Conservation (phyloP, 2,888 invertebrate species). For the Chesias legatella region DNA sequence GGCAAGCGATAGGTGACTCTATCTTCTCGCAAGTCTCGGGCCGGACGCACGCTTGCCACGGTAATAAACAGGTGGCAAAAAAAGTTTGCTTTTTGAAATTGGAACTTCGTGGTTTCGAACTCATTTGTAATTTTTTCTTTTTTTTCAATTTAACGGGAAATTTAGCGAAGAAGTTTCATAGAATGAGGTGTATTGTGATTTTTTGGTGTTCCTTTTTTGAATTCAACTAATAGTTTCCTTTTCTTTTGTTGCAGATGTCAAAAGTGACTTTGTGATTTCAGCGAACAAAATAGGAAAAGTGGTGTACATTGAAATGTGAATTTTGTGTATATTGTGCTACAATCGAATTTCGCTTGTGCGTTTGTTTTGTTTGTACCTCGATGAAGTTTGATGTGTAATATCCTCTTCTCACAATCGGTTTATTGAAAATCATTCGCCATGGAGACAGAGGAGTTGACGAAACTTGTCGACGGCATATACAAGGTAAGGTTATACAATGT, state of each 20-base stretch:
- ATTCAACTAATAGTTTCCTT: conserved; percentile 23
- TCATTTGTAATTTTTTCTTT: neutral
- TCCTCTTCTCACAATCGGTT: conserved; percentile 48
- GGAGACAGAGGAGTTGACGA: conserved; percentile 95
- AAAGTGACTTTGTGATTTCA: conserved; percentile 59
- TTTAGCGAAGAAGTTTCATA: too few species aligned
- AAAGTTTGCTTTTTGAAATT: conserved; percentile 16
- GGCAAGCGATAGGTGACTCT: conserved; percentile 57
- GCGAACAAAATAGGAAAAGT: conserved; percentile 39
- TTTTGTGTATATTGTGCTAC: conserved; percentile 65
- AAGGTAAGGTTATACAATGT: too few species aligned
- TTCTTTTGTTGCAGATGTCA: conserved; percentile 75
- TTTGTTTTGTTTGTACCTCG: conserved; percentile 48
- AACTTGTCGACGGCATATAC: conserved; percentile 94
- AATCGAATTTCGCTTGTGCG: conserved; percentile 56
- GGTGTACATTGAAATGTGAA: conserved; percentile 72
- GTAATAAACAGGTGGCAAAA: conserved; percentile 46
- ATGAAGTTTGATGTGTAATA: conserved; percentile 73
- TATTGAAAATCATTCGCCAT: conserved; percentile 69
- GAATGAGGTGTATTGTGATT: too few species aligned
- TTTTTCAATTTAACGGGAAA: too few species aligned
- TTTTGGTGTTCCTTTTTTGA: too few species aligned
- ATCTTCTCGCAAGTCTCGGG: conserved; percentile 56
- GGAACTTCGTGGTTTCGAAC: conserved; percentile 4
- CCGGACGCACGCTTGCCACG: conserved; percentile 60